Evolutionary conservation across 2,113 vertebrate genomes (phyloP).

Genomic region (Emydura subglobosa): DNA sequence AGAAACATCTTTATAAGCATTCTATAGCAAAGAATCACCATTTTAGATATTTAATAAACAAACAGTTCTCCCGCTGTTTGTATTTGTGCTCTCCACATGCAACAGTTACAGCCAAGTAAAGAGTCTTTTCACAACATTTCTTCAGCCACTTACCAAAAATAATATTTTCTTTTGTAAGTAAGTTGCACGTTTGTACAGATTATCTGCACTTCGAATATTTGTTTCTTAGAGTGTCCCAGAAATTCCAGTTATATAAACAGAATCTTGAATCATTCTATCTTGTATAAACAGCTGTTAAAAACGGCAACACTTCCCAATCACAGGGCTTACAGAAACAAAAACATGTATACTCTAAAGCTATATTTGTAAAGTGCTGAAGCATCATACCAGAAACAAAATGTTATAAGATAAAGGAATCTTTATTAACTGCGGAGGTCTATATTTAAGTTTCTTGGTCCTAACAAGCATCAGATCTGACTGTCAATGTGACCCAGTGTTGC

Average conservation of each 20-base stretch:
- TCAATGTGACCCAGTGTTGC: background rate
- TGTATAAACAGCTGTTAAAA: conserved; percentile 55
- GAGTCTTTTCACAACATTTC: rapidly evolving
- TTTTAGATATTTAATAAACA: background rate
- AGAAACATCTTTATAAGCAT: background rate
- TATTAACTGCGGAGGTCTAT: conserved; percentile 54
- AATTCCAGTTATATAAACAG: conserved; percentile 57
- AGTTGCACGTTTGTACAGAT: background rate
- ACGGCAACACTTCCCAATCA: conserved; percentile 9
- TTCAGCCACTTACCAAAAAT: background rate
- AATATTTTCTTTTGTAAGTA: background rate
- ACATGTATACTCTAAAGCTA: conserved; percentile 44
- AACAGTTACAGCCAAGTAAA: background rate
- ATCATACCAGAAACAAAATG: conserved; percentile 40
- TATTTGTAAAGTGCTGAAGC: conserved; percentile 41
- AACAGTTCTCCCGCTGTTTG: background rate
- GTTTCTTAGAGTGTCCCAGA: background rate
- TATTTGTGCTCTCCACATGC: background rate
- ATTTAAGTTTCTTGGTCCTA: conserved; percentile 48
- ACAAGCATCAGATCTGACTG: conserved; percentile 33
- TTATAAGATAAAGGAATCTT: conserved; percentile 66
- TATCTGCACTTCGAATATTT: conserved; percentile 18
- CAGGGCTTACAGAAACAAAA: conserved; percentile 38
- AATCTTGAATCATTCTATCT: conserved; percentile 2
- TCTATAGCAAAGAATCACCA: background rate